phyloP scores from a whole-genome alignment of 2,797 vertebrate species.

The Coreius guichenoti region DNA sequence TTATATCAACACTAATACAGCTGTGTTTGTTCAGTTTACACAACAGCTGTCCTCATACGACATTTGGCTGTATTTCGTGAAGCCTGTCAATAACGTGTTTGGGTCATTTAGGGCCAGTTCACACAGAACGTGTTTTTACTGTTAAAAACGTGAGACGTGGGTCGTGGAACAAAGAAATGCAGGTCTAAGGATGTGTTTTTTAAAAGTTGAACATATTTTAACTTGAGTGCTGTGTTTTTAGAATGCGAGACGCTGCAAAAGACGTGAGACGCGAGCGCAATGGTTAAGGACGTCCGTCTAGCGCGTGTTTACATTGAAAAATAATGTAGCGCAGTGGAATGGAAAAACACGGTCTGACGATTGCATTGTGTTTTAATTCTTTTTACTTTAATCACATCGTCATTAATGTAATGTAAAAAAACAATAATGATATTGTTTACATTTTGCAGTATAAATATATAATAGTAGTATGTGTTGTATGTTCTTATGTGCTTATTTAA shows the following conservation, averaged over 20 bases:
- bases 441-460: background rate
- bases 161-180: too few species aligned
- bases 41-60: background rate
- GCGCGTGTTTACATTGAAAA: too few species aligned
- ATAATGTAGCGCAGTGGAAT: too few species aligned
- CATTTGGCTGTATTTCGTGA: background rate
- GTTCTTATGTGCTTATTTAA: background rate
- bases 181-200: too few species aligned
- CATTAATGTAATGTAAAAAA: background rate
- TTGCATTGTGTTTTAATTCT: background rate
- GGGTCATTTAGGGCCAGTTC: background rate
- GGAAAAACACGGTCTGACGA: too few species aligned
- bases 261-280: too few species aligned
- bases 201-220: too few species aligned
- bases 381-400: background rate
- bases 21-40: background rate
- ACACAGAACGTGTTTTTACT: too few species aligned
- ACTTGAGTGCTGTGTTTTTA: too few species aligned
- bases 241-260: too few species aligned
- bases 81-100: background rate
- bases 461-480: background rate
- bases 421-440: background rate
- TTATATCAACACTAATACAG: slow-evolving; percentile 11
- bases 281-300: too few species aligned
- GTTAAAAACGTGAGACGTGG: too few species aligned